These are phyloP conservation scores for Stenichneumon culpator DNA, from an alignment of 2,888 invertebrate species.

Conservation along the genomic window DNA sequence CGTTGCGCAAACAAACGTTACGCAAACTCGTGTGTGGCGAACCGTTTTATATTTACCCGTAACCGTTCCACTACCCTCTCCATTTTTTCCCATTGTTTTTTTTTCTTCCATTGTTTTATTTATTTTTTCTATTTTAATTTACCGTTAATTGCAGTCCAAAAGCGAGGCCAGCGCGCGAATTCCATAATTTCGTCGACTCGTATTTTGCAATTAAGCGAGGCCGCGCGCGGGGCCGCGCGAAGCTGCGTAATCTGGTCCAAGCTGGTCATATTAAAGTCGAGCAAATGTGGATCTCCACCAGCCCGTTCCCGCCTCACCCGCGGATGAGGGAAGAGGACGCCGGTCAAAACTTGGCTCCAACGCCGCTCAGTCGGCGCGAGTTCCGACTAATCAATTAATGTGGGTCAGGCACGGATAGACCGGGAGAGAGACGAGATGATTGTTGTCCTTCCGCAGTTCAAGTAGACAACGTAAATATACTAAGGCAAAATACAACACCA, in stretches of 20 bases:
- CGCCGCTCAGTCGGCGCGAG: neutral
- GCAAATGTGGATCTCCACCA: neutral
- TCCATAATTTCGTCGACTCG: constrained; percentile 45
- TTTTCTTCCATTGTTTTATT: neutral
- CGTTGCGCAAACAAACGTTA: constrained; percentile 31
- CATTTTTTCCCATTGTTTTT: neutral
- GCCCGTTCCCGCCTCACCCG: no score
- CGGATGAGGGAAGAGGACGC: neutral
- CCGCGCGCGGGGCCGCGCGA: neutral
- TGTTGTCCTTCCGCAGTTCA: no score
- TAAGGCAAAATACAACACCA: no score
- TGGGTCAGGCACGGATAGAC: neutral
- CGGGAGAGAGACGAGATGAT: constrained; percentile 1
- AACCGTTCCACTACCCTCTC: neutral
- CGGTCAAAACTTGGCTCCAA: neutral
- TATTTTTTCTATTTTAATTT: constrained; percentile 33
- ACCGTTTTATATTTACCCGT: constrained; percentile 52
- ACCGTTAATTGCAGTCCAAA: constrained; percentile 51
- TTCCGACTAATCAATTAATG: constrained; percentile 53
- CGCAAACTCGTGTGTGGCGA: constrained; percentile 25
- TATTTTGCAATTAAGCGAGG: constrained; percentile 39
- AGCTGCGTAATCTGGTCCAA: neutral
- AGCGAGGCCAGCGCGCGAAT: constrained; percentile 26
- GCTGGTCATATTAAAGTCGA: neutral
- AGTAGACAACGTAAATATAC: no score